Evolutionary conservation across 2,888 invertebrate genomes (phyloP), one percentile per base, ranked within the genome.

Genomic region (Iselma pallidipennis): DNA sequence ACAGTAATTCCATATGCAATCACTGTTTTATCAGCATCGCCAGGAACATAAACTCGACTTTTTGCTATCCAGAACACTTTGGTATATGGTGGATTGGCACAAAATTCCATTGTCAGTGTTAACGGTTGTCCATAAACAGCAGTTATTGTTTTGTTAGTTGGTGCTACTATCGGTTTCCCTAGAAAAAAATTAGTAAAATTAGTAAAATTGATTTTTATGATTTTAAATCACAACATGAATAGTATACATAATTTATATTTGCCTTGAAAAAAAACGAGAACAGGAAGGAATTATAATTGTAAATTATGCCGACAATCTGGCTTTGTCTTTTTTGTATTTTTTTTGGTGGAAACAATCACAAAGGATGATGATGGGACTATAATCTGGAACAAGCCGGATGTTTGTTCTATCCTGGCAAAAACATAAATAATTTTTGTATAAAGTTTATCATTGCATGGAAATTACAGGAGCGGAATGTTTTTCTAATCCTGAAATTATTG

Each of bases 51-150:
- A 28, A 86, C 83, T 66, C 79, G 81, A 65, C 83, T 82, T 70
- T 83, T 84, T 55, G 85, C 85, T 70, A 89, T 84, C 89, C 89
- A 90, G 66, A 87, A 81, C 23, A 86, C 85, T 74, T 85, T 85
- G 53, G 83, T 86, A 70, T 88, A 87, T 42, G 86, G 84, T 2
- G 92, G 92, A 81, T 91, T 90, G 70, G 91, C 91, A 81, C 91
- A 91, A 78, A 90, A 90, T 78, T 91, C 90, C 69, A 90, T 89
- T 42, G 87, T 85, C 45, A 91, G 81, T 67, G 88, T 87, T 64
- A 90, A 80, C 0, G 88, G 85, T 64, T 89, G 88, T 29, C 91
- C 91, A 59, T 87, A 87, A 72, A 89, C 86, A 16, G 89, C 90
- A 25, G 88, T 87, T 67, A 90, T 84, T 51, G 87, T 89, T 74